Conservation (phyloP, 2,888 invertebrate genomes). For the Caenorhabditis japonica region DNA sequence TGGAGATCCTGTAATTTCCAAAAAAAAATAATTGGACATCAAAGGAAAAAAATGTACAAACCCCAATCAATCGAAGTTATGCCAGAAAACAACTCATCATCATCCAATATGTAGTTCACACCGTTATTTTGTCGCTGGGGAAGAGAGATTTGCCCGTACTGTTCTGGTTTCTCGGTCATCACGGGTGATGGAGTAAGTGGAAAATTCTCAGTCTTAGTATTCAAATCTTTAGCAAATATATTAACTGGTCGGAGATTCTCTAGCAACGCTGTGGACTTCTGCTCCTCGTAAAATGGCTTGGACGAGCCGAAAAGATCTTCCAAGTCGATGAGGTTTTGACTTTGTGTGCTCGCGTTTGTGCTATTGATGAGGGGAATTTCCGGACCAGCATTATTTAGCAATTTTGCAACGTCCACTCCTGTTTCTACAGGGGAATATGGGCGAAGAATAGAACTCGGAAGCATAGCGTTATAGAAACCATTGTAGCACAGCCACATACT, state of each 20-base stretch:
- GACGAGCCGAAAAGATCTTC: conserved; percentile 53
- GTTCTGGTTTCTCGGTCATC: not conserved
- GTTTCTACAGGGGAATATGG: conserved; percentile 40
- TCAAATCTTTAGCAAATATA: conserved; percentile 16
- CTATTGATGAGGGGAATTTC: too few species aligned
- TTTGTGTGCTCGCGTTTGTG: conserved; percentile 29
- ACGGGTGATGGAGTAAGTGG: conserved; percentile 32
- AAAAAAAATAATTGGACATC: not conserved
- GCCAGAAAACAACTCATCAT: conserved; percentile 35
- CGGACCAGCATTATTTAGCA: not conserved
- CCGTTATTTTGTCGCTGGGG: not conserved
- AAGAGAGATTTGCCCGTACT: not conserved
- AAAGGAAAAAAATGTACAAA: too few species aligned
- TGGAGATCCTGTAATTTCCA: not conserved
- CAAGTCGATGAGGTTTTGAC: conserved; percentile 57
- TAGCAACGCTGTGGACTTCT: too few species aligned
- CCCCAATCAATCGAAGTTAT: conserved; percentile 49
- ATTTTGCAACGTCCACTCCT: conserved; percentile 32
- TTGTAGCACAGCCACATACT: conserved; percentile 62
- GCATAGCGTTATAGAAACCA: conserved; percentile 62
- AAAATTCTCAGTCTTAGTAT: conserved; percentile 8
- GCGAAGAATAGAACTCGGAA: conserved; percentile 49
- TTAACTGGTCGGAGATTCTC: conserved; percentile 11
- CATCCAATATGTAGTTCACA: conserved; percentile 40
- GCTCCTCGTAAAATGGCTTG: conserved; percentile 1